Evolutionary conservation across 1,140 invertebrate species (phyloP), one percentile per base, ranked within the genome.

Genomic region (Trachymyrmex cornetzi): DNA sequence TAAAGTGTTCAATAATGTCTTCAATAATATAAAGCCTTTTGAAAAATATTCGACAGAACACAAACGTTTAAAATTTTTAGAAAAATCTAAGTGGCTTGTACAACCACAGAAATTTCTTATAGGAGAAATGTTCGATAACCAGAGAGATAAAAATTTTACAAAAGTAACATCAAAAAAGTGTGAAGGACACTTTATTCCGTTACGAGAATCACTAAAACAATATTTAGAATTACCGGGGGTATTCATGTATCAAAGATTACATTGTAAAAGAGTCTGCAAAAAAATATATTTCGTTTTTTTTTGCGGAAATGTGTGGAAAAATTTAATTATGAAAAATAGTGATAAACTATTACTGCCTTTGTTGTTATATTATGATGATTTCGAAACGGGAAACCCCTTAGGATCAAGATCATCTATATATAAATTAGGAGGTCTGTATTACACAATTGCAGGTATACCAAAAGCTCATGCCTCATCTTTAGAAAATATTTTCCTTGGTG

Each of bases 231-330:
- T 63, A 30, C 27, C 61, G 16, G 6, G 14, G 6, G 6, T 63
- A 63, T 30, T 63, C 0, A 30, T 19, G 16, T 63, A 63, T 63
- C 2, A 63, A 16, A 63, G 14, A 24, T 63, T 19, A 63, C 2
- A 30, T 63, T 63, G 2, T 16, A 2, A 2, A 30, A 30, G 16
- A 63, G 27, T 63, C 24, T 30, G 24, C 14, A 19, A 30, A 63
- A 63, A 16, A 64, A 64, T 34, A 64, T 63, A 64, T 64, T 9
- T 64, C 14, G 61, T n/a, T 9, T 19, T 64, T 64, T 64, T 64
- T 64, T 64, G 16, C 0, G 16, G 16, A 64, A 64, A 64, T 64
- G 16, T 64, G 30, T 64, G 16, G 27, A 64, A 64, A 64, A 64
- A 19, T 19, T 34, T 64, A 64, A 24, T 64, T 27, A n/a, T 38